Conservation (phyloP, 2,888 invertebrate genomes). For the Plutella xylostella region DNA sequence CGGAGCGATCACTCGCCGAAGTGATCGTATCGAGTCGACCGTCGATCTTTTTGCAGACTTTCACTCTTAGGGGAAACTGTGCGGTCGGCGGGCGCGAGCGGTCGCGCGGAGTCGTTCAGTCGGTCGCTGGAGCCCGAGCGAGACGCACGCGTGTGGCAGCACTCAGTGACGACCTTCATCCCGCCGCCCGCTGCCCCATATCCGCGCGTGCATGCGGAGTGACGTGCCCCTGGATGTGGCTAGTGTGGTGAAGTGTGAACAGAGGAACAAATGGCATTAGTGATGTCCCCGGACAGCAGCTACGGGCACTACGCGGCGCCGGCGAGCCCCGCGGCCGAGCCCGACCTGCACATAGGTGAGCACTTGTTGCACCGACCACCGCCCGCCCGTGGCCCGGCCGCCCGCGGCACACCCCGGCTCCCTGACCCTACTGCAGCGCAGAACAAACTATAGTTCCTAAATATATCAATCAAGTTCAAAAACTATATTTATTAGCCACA, state of each 20-base stretch:
- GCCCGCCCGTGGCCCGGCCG: no score
- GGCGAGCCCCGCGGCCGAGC: conserved; percentile 66
- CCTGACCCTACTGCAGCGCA: no score
- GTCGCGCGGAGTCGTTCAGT: conserved; percentile 60
- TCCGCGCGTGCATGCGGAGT: conserved; percentile 34
- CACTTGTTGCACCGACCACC: no score
- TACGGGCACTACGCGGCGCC: conserved; percentile 67
- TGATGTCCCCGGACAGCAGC: conserved; percentile 78
- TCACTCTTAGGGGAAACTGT: conserved; percentile 66
- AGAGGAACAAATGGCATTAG: conserved; percentile 51
- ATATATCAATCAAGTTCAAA: no score
- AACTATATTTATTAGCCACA: no score
- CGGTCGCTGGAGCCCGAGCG: conserved; percentile 70
- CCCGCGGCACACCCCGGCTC: no score
- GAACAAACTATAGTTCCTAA: no score
- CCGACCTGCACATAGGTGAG: conserved; percentile 79
- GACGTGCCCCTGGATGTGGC: conserved; percentile 54
- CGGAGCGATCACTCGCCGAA: conserved; percentile 37
- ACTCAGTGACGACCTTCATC: conserved; percentile 55
- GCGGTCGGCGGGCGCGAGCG: conserved; percentile 50
- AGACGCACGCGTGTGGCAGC: conserved; percentile 57
- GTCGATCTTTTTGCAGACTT: conserved; percentile 70
- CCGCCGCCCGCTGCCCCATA: conserved; percentile 45
- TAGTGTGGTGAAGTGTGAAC: conserved; percentile 55
- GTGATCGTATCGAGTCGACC: conserved; percentile 65